Base-by-base conservation (phyloP, 2,113 vertebrate species). In the Mustela lutreola region DNA sequence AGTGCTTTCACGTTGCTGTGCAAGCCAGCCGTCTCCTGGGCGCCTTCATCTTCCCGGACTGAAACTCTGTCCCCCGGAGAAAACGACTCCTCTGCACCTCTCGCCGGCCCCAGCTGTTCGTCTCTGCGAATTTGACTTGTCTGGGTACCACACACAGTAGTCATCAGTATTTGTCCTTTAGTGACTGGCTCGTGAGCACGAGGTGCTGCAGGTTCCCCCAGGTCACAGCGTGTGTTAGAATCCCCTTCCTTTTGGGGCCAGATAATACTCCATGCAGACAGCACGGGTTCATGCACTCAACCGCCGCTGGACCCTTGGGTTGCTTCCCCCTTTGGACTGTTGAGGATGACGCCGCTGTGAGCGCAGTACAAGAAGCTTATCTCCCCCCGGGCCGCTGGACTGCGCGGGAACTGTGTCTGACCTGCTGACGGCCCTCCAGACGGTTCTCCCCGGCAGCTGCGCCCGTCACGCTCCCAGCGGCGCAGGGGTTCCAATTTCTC, bases 381-480 rank as follows among this genome's bases (percentile, higher is more conserved):
- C 4, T 7, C 26, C 39, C 0, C 33, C 1, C 1, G 21, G 67
- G 16, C 50, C 48, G 10, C 87, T 16, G 71, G 67, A 9, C 21
- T 33, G 0, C 2, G 0, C 5, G 16, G 4, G 7, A 22, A 22
- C 45, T 6, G 0, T 0, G 3, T 50, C 18, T 12, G 11, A 8
- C 42, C 5, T 42, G 21, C 19, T 1, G 18, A 62, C 36, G 45
- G 26, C 12, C 28, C 4, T 0, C 28, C 81, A 6, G 2, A 2
- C 50, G 4, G 11, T 42, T 33, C 80, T 16, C 45, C 31, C 2
- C 4, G 5, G 92, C 1, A 7, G 22, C 36, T 31, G 4, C 21
- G 0, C 4, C 58, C 4, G 7, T 5, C 10, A 11, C 19, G 0
- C 3, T 26, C 71, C 36, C 45, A 10, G 39, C 28, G 15, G 9